Conservation (phyloP, 1,140 invertebrate genomes). For the Ericerus pela region DNA sequence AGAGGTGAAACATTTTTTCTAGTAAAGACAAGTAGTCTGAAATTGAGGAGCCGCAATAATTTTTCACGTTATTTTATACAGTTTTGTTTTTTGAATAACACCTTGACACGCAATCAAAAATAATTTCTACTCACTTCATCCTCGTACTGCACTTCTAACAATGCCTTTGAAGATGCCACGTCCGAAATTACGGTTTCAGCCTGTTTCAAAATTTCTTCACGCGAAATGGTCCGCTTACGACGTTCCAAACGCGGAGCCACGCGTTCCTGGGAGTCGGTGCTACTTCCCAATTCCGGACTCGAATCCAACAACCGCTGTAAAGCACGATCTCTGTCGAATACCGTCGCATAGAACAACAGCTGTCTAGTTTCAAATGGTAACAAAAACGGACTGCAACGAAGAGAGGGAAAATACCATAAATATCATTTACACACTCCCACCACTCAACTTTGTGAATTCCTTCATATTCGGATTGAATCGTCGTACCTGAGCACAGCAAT, state of each 20-base stretch:
- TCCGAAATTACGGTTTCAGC: constrained; percentile 91
- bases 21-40: too few species aligned
- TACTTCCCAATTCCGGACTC: constrained; percentile 55
- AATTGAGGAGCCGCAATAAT: too few species aligned
- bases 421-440: not conserved
- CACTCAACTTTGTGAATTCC: too few species aligned
- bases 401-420: constrained; percentile 5
- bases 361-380: constrained; percentile 94
- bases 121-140: constrained; percentile 54
- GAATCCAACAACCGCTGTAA: constrained; percentile 82
- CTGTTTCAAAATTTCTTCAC: constrained; percentile 86
- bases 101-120: not conserved
- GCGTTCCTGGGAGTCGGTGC: constrained; percentile 56
- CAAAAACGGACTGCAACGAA: constrained; percentile 61
- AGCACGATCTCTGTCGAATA: constrained; percentile 89
- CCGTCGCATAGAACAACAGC: constrained; percentile 86
- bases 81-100: too few species aligned
- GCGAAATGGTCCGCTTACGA: constrained; percentile 78
- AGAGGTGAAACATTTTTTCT: too few species aligned
- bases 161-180: constrained; percentile 75
- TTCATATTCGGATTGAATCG: not conserved
- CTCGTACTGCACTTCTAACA: constrained; percentile 93
- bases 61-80: too few species aligned
- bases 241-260: constrained; percentile 86
- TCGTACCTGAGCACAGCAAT: constrained; percentile 43